Conservation (phyloP, 2,888 invertebrate species). For the Periphyllus acericola region DNA sequence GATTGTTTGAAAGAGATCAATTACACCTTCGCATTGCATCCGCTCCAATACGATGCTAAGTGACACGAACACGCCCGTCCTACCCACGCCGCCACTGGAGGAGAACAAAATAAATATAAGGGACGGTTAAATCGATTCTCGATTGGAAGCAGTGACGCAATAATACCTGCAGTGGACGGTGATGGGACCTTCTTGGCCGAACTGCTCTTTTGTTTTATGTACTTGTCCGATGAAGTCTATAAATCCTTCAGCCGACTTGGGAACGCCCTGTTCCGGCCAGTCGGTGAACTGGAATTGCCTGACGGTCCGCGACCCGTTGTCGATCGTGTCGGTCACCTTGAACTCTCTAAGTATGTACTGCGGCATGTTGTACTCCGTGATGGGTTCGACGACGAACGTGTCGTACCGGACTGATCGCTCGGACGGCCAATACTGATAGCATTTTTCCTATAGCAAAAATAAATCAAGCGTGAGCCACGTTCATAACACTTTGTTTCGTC, state of each 20-base stretch:
- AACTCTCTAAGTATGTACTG: conserved; percentile 98
- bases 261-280: conserved; percentile 97
- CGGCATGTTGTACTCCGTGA: conserved; percentile 99
- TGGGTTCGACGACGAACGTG: conserved; percentile 98
- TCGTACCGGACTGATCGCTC: conserved; percentile 97
- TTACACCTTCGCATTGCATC: conserved; percentile 98
- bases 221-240: conserved; percentile 99
- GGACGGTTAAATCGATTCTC: not conserved
- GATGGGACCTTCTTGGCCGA: conserved; percentile 99
- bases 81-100: conserved; percentile 92
- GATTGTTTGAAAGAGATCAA: conserved; percentile 99
- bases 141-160: not conserved
- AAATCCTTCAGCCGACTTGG: conserved; percentile 97
- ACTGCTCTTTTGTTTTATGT: conserved; percentile 99
- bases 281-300: conserved; percentile 97
- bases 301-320: conserved; percentile 94
- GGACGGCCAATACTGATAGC: conserved; percentile 99
- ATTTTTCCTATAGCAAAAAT: conserved; percentile 83
- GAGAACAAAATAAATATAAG: conserved; percentile 5
- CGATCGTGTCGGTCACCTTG: conserved; percentile 97
- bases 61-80: conserved; percentile 98
- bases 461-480: not conserved
- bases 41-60: conserved; percentile 97
- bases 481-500: not conserved
- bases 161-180: conserved; percentile 93